Base-by-base conservation (phyloP, 1,140 invertebrate genomes). In the Campoletis sonorensis region DNA sequence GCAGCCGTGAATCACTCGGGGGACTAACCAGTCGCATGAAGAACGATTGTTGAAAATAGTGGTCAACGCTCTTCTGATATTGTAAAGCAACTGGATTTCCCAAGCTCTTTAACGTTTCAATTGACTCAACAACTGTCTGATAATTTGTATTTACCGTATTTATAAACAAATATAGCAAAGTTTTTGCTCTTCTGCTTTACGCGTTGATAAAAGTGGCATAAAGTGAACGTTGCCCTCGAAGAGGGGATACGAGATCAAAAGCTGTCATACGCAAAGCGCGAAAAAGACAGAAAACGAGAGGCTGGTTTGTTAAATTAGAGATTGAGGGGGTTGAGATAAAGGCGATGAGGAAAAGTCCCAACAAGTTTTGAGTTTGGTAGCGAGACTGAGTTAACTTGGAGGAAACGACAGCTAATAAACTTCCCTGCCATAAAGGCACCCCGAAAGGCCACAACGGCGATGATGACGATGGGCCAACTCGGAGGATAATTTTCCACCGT, bases 351-450 rank as follows among this genome's bases (percentile, higher is more conserved):
- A 11, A 78, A 78, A 78, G 76, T 78, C 30, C 67, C 64, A 37
- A 75, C 79, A 70, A 75, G 71, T 67, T 81, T n/a, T 40, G 70
- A 73, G 37, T 79, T 71, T 37, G 16, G 18, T 33, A n/a, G 16
- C 61, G 61, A 73, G 70, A 15, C 61, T 15, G 67, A 33, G 30
- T 61, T 64, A 30, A 73, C 71, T 45, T 1, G 21, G 70, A 30
- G 54, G 71, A 81, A 81, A 81, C 79, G 79, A 81, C 79, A 81
- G 79, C 79, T 81, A 81, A 81, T 81, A 81, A 81, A 81, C 79
- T 58, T 75, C 64, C 64, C 79, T 67, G 79, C 79, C 79, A 75
- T 81, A 81, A 81, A 81, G 79, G 64, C 79, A 81, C 79, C 79
- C 79, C 23, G 18, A 54, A 49, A 33, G 70, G 79, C 45, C 67